Conservation (phyloP, 2,888 invertebrate genomes). For the Acanthococcus lagerstroemiae region DNA sequence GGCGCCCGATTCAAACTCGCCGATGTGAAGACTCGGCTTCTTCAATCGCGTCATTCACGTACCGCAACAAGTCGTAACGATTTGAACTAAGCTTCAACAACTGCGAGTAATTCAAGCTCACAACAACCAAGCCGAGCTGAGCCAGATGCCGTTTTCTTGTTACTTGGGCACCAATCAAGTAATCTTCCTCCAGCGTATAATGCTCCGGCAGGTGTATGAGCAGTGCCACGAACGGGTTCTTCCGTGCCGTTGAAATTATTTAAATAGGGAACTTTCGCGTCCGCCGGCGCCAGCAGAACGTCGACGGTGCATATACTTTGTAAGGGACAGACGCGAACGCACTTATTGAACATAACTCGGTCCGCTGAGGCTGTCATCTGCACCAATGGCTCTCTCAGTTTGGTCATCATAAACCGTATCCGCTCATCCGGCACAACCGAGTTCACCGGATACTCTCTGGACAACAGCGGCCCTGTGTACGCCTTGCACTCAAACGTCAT, state of each 20-base stretch:
- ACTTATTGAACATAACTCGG: constrained; percentile 46
- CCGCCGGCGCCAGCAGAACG: constrained; percentile 38
- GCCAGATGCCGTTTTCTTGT: constrained; percentile 54
- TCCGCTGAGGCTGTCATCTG: constrained; percentile 45
- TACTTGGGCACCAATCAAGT: constrained; percentile 52
- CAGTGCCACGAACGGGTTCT: constrained; percentile 45
- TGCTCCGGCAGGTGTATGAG: constrained; percentile 56
- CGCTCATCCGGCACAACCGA: constrained; percentile 48
- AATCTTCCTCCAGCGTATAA: constrained; percentile 47
- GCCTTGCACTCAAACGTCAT: constrained; percentile 53
- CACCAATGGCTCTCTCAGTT: constrained; percentile 44
- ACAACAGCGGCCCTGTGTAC: constrained; percentile 50
- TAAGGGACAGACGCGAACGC: constrained; percentile 39
- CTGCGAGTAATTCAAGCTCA: constrained; percentile 47
- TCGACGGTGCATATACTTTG: neutral
- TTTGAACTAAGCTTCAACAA: constrained; percentile 1
- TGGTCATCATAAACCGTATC: constrained; percentile 46
- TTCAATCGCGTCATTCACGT: neutral
- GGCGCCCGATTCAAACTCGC: no score
- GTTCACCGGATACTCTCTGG: constrained; percentile 47
- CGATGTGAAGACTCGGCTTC: no score
- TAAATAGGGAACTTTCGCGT: constrained; percentile 1
- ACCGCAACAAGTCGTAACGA: neutral
- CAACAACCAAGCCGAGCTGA: constrained; percentile 53
- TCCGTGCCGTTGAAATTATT: neutral